These are phyloP conservation scores for Chaenocephalus aceratus DNA, from an alignment of 2,113 vertebrate species.

Conservation along the genomic window DNA sequence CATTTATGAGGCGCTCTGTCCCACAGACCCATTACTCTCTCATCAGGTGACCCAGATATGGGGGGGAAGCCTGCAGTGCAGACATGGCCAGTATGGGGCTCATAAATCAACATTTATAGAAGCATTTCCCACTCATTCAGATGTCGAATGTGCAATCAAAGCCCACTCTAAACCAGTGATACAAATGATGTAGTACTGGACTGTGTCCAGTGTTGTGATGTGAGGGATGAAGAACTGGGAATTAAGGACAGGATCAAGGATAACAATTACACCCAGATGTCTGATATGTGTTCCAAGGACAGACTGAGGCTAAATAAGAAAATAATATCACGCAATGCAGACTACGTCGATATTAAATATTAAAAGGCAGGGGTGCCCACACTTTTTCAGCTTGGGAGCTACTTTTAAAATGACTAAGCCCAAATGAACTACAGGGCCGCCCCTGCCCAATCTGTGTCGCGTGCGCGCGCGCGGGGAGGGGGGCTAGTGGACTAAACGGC, in stretches of 20 bases:
- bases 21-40: slow-evolving; percentile 46
- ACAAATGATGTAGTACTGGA: neutral
- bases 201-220: neutral
- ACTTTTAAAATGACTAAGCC: too few species aligned
- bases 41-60: slow-evolving; percentile 52
- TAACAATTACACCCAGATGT: neutral
- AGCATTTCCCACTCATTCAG: slow-evolving; percentile 17
- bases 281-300: neutral
- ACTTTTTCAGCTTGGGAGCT: too few species aligned
- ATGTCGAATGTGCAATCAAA: slow-evolving; percentile 40
- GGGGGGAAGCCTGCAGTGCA: slow-evolving; percentile 19
- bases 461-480: too few species aligned
- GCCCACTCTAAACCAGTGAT: neutral
- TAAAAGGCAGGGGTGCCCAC: too few species aligned
- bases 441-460: too few species aligned
- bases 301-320: neutral
- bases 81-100: slow-evolving; percentile 22
- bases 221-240: neutral
- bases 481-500: too few species aligned
- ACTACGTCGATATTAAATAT: too few species aligned
- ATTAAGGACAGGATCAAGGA: neutral
- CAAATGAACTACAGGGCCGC: too few species aligned
- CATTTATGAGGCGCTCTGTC: slow-evolving; percentile 50
- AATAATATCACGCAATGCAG: neutral
- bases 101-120: slow-evolving; percentile 48